phyloP scores from a whole-genome alignment of 2,797 vertebrate genomes.

The Thalassophryne amazonica region DNA sequence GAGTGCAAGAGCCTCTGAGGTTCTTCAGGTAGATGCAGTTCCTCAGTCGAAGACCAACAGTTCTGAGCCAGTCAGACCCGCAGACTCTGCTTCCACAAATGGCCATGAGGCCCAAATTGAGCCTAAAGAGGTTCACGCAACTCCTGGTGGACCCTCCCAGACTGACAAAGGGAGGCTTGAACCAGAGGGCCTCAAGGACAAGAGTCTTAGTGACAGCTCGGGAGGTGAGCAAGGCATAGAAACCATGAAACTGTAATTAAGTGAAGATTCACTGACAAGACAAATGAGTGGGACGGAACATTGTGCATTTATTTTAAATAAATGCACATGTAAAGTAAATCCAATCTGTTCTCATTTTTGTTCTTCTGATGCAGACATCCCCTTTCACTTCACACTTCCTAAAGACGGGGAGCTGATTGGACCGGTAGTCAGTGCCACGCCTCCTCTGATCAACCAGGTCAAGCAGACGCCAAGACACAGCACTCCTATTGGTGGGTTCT shows the following conservation, averaged over 20 bases:
- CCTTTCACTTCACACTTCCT: slow-evolving; percentile 88
- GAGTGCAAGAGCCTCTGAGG: slow-evolving; percentile 59
- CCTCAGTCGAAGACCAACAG: slow-evolving; percentile 4
- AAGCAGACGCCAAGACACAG: slow-evolving; percentile 94
- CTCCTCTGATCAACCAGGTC: slow-evolving; percentile 85
- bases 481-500: slow-evolving; percentile 92
- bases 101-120: slow-evolving; percentile 37
- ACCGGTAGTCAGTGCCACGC: slow-evolving; percentile 80
- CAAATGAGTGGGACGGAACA: no score
- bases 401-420: slow-evolving; percentile 89
- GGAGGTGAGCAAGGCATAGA: slow-evolving; percentile 76
- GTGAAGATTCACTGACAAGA: no score
- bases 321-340: neutral
- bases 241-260: neutral
- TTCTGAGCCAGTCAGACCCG: slow-evolving; percentile 22
- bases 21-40: neutral
- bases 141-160: slow-evolving; percentile 42
- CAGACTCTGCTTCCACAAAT: slow-evolving; percentile 39
- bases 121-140: neutral
- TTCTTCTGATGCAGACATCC: slow-evolving; percentile 76
- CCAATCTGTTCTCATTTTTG: neutral
- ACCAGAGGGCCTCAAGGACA: slow-evolving; percentile 55
- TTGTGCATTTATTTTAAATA: no score
- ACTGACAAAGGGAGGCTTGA: slow-evolving; percentile 28
- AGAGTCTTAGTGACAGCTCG: slow-evolving; percentile 84